Evolutionary conservation across 2,888 invertebrate species (phyloP).

Genomic region (Brenthis hecate): DNA sequence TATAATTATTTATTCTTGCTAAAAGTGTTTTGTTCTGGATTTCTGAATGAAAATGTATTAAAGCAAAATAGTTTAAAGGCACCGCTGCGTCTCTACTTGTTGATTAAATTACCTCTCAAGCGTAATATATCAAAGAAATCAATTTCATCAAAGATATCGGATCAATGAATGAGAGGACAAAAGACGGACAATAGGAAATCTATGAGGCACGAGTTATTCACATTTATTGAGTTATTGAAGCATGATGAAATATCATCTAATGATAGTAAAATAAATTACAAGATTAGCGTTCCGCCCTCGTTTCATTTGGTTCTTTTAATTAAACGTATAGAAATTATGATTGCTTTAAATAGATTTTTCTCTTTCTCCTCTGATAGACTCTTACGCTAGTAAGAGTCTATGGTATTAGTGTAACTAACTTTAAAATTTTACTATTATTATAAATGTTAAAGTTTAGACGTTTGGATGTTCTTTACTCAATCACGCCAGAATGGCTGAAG

Average conservation of each 20-base stretch:
- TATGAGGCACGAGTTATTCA: constrained; percentile 70
- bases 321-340: too few relatives aligned
- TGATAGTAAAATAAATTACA: background rate
- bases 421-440: too few relatives aligned
- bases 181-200: constrained; percentile 66
- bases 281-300: too few relatives aligned
- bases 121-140: constrained; percentile 21
- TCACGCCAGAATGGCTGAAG: too few relatives aligned
- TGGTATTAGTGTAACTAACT: too few relatives aligned
- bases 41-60: background rate
- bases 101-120: constrained; percentile 23
- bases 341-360: too few relatives aligned
- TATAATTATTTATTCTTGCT: too few relatives aligned
- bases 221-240: constrained; percentile 49
- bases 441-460: too few relatives aligned
- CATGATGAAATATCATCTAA: constrained; percentile 11
- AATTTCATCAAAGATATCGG: constrained; percentile 17
- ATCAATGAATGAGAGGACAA: constrained; percentile 44
- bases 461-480: too few relatives aligned
- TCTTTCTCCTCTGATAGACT: too few relatives aligned
- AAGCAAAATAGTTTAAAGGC: constrained; percentile 1
- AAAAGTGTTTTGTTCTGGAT: background rate
- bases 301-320: too few relatives aligned
- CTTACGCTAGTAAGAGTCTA: too few relatives aligned
- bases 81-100: constrained; percentile 1